A percentile compares a stretch with the other conserved stretches of the same genome.
These are phyloP conservation scores for Monopterus albus DNA, from an alignment of 2,113 vertebrate species.

Conservation along the genomic window DNA sequence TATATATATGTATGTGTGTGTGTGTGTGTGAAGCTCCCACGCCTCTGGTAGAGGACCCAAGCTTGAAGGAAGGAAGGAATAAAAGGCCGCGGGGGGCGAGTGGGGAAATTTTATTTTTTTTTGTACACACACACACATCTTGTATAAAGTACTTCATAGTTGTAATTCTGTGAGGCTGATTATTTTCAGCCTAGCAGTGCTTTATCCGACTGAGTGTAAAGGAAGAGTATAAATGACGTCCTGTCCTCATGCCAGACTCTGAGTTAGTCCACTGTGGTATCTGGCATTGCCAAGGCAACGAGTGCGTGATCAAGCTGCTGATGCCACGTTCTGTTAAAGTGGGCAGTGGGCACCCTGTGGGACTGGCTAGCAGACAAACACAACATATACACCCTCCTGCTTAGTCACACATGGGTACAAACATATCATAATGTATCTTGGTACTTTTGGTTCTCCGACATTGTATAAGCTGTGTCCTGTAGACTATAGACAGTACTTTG, in stretches of 20 bases:
- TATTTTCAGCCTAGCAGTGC: slow-evolving; percentile 22
- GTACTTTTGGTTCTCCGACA: background rate
- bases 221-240: slow-evolving; percentile 47
- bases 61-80: no score
- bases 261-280: slow-evolving; percentile 47
- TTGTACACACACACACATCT: no score
- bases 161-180: slow-evolving; percentile 7
- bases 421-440: background rate
- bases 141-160: slow-evolving; percentile 5
- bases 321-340: slow-evolving; percentile 60
- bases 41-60: no score
- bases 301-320: slow-evolving; percentile 73
- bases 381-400: slow-evolving; percentile 14
- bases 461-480: background rate
- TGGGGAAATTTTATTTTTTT: background rate
- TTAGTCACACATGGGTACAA: slow-evolving; percentile 2
- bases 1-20: no score
- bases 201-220: slow-evolving; percentile 30
- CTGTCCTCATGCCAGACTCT: slow-evolving; percentile 58
- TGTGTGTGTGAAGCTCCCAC: no score
- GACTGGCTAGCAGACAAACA: slow-evolving; percentile 25
- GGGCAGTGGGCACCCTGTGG: slow-evolving; percentile 46
- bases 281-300: slow-evolving; percentile 69
- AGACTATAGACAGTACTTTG: background rate
- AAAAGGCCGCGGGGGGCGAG: no score